A percentile compares a stretch with the other conserved stretches of the same genome.
Conservation (phyloP, 2,888 invertebrate species). For the Brenthis hecate region DNA sequence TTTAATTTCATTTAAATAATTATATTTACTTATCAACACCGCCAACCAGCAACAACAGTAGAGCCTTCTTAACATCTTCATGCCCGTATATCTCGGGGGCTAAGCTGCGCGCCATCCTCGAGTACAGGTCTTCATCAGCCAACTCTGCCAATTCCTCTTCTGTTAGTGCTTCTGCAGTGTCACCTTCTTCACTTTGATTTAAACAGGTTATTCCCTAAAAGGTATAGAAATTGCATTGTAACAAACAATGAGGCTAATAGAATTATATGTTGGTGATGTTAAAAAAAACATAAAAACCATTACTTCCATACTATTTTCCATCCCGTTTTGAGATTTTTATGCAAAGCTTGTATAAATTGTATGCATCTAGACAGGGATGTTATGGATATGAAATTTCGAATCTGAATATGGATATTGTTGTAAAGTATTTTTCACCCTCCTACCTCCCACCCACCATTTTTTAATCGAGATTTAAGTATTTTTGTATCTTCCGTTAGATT, state of each 20-base stretch:
- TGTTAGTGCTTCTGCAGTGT: constrained; percentile 87
- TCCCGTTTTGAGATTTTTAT: no score
- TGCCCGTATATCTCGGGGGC: constrained; percentile 99
- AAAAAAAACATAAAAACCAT: neutral
- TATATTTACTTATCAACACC: constrained; percentile 88
- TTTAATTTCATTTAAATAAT: neutral
- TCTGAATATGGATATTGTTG: no score
- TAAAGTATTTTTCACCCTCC: no score
- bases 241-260: neutral
- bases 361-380: no score
- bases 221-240: neutral
- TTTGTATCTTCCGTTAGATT: no score
- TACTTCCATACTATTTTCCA: neutral
- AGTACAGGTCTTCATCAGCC: constrained; percentile 95
- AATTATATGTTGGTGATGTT: no score
- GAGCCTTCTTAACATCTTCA: constrained; percentile 98
- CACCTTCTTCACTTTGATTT: constrained; percentile 93
- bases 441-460: no score
- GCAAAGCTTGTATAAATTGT: no score
- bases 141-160: constrained; percentile 91
- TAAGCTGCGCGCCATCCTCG: constrained; percentile 94
- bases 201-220: constrained; percentile 87
- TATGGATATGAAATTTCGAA: no score
- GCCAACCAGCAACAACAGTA: constrained; percentile 95
- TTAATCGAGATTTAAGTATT: no score